phyloP scores from a whole-genome alignment of 2,797 vertebrate species.

The Hippocampus kuda region DNA sequence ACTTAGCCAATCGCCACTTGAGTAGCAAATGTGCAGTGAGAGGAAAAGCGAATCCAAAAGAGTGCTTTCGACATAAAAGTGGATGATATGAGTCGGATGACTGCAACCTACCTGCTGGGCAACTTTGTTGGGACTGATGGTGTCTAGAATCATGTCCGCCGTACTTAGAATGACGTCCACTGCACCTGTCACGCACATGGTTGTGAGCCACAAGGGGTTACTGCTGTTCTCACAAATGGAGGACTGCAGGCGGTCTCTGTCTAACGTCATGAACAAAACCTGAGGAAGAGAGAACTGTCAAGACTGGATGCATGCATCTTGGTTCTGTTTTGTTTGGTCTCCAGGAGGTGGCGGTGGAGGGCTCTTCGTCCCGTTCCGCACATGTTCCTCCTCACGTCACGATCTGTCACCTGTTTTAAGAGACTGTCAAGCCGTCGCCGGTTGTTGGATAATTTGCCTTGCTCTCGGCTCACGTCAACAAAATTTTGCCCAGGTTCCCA shows the following conservation, averaged over 20 bases:
- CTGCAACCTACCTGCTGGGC: constrained; percentile 56
- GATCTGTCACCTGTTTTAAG: too few relatives aligned
- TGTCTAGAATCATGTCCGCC: constrained; percentile 36
- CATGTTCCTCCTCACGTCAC: too few relatives aligned
- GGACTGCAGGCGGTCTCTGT: constrained; percentile 24
- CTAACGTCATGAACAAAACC: constrained; percentile 49
- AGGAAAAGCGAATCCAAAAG: neutral
- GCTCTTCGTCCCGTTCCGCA: too few relatives aligned
- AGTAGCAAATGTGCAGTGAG: constrained; percentile 7
- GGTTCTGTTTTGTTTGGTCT: too few relatives aligned
- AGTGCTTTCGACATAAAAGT: neutral
- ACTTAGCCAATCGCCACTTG: constrained; percentile 13
- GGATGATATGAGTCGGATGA: neutral
- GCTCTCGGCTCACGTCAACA: too few relatives aligned
- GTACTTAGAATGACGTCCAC: constrained; percentile 38
- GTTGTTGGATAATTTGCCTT: too few relatives aligned
- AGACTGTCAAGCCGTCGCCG: too few relatives aligned
- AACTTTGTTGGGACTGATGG: constrained; percentile 47
- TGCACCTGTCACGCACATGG: constrained; percentile 37
- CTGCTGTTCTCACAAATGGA: constrained; percentile 52
- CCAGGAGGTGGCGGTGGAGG: too few relatives aligned
- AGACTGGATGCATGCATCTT: neutral
- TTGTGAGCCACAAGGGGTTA: constrained; percentile 17
- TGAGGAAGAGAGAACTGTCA: constrained; percentile 19
- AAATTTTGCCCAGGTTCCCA: too few relatives aligned